A percentile compares a stretch with the other conserved stretches of the same genome.
phyloP scores from a whole-genome alignment of 2,113 vertebrate species.

The Psammodynastes pulverulentus region DNA sequence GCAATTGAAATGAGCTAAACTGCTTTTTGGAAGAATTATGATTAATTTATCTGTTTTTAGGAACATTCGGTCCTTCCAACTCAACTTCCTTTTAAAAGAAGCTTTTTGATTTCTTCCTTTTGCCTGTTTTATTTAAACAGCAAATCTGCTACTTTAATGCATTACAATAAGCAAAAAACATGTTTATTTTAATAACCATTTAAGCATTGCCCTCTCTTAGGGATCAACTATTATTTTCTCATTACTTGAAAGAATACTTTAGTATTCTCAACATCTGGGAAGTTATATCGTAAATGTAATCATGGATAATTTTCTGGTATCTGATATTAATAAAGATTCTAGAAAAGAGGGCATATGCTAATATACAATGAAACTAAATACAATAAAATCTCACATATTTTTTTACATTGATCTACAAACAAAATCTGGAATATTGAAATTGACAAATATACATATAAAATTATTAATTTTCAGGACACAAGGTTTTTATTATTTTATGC shows the following conservation, averaged over 20 bases:
- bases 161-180: not conserved
- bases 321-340: not conserved
- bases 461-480: slow-evolving; percentile 56
- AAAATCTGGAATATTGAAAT: slow-evolving; percentile 23
- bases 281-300: not conserved
- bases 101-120: not conserved
- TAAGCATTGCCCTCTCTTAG: not conserved
- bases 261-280: not conserved
- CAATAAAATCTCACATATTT: not conserved
- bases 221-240: not conserved
- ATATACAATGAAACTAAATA: not conserved
- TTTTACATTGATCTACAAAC: slow-evolving; percentile 10
- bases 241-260: not conserved
- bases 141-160: not conserved
- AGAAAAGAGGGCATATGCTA: not conserved
- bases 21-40: not conserved
- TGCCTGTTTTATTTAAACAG: not conserved
- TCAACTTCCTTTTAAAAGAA: not conserved
- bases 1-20: not conserved
- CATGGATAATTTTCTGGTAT: not conserved
- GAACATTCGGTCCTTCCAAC: not conserved
- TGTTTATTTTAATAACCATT: not conserved
- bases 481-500: slow-evolving; percentile 53
- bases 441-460: slow-evolving; percentile 40
- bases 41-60: not conserved